These are phyloP conservation scores for Hippocampus barbouri DNA, from an alignment of 2,113 vertebrate genomes.

Conservation along the genomic window DNA sequence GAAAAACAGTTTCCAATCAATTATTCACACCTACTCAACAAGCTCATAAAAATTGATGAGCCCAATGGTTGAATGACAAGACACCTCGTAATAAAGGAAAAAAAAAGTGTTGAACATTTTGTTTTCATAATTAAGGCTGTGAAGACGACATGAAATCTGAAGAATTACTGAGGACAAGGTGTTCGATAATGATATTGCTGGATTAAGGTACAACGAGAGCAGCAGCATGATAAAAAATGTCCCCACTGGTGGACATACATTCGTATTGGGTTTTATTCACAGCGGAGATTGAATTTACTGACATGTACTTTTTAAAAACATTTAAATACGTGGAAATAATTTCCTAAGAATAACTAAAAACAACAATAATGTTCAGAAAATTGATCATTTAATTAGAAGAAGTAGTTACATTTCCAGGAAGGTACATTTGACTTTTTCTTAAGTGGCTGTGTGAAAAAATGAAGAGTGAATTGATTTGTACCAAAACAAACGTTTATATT, in stretches of 20 bases:
- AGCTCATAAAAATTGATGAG: constrained; percentile 83
- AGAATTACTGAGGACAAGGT: constrained; percentile 41
- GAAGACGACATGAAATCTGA: constrained; percentile 26
- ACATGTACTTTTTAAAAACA: background rate
- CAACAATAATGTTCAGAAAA: too few relatives aligned
- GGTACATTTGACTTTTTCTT: background rate
- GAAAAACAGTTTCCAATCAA: constrained; percentile 85
- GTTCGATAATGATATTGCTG: constrained; percentile 35
- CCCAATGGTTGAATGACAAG: constrained; percentile 38
- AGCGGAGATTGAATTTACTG: background rate
- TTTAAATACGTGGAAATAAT: background rate
- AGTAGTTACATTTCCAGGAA: background rate
- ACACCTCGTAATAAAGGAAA: constrained; percentile 36
- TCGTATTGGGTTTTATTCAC: background rate
- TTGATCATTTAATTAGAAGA: too few relatives aligned
- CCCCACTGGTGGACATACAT: too few relatives aligned
- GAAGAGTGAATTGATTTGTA: background rate
- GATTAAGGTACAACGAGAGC: constrained; percentile 14
- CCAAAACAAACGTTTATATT: background rate
- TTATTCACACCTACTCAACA: constrained; percentile 90
- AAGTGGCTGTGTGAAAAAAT: background rate
- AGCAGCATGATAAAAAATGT: background rate
- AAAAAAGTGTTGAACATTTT: constrained; percentile 48
- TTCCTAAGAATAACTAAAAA: too few relatives aligned
- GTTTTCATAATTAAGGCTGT: constrained; percentile 56